These are phyloP conservation scores for Tyrannus savana DNA, from an alignment of 2,113 vertebrate genomes.

Conservation along the genomic window DNA sequence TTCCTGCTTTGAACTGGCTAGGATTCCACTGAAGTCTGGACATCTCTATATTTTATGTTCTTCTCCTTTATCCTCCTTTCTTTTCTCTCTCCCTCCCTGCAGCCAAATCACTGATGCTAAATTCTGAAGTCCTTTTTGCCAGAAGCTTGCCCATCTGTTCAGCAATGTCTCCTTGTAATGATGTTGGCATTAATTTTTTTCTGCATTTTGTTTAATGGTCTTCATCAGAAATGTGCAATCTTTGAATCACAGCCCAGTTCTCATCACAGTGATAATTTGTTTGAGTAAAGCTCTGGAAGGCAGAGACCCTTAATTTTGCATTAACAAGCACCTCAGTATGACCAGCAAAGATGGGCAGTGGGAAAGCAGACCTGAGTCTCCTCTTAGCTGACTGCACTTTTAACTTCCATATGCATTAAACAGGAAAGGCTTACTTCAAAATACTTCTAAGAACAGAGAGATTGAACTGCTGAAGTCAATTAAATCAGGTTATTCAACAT, in stretches of 20 bases:
- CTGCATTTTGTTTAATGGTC: neutral
- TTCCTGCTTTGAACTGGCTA: neutral
- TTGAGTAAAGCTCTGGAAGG: neutral
- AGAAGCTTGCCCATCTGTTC: conserved; percentile 40
- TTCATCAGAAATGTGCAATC: neutral
- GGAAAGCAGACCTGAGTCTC: neutral
- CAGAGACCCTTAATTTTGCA: conserved; percentile 4
- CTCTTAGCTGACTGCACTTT: neutral
- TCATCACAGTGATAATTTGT: neutral
- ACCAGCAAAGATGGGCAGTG: neutral
- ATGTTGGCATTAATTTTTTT: neutral
- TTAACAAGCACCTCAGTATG: neutral
- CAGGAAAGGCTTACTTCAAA: neutral
- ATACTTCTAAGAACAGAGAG: neutral
- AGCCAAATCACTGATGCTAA: conserved; percentile 12
- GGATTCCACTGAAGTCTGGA: neutral
- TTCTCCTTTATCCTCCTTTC: neutral
- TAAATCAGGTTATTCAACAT: neutral
- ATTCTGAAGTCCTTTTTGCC: neutral
- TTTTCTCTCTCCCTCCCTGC: neutral
- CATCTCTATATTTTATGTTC: neutral
- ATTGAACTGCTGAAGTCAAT: neutral
- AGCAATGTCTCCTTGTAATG: neutral
- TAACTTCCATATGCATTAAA: neutral
- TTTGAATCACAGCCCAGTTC: neutral